Conservation (phyloP, 2,113 vertebrate species). For the Sapayoa aenigma region DNA sequence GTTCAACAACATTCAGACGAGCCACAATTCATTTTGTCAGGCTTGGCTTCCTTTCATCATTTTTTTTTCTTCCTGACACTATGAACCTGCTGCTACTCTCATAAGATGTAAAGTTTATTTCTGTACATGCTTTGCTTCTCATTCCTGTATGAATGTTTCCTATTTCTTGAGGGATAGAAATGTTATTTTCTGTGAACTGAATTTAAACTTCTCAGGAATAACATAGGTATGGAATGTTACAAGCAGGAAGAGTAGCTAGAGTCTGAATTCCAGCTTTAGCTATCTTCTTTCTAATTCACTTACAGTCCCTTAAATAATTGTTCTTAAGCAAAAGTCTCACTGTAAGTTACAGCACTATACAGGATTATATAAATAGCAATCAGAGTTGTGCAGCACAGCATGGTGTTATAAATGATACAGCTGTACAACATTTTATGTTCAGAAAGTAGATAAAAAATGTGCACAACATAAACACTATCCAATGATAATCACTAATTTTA, state of each 20-base stretch:
- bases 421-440: not conserved
- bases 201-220: slow-evolving; percentile 16
- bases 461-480: slow-evolving; percentile 43
- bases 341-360: not conserved
- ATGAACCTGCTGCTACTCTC: slow-evolving; percentile 56
- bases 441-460: slow-evolving; percentile 35
- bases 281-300: not conserved
- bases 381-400: not conserved
- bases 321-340: slow-evolving; percentile 6
- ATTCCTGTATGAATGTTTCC: slow-evolving; percentile 44
- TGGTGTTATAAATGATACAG: not conserved
- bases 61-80: slow-evolving; percentile 37
- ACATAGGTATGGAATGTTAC: not conserved
- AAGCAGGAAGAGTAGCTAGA: not conserved
- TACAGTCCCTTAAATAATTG: not conserved
- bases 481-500: slow-evolving; percentile 20
- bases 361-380: not conserved
- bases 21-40: slow-evolving; percentile 41
- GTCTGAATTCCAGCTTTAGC: slow-evolving; percentile 5
- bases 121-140: slow-evolving; percentile 21
- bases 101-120: slow-evolving; percentile 56
- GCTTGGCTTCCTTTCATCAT: slow-evolving; percentile 21
- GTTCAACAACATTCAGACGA: slow-evolving; percentile 17
- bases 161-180: slow-evolving; percentile 20
- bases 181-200: not conserved